Base-by-base conservation (phyloP, 37 sponge, comb jelly and placozoan species). In the Theonella swinhoei region DNA sequence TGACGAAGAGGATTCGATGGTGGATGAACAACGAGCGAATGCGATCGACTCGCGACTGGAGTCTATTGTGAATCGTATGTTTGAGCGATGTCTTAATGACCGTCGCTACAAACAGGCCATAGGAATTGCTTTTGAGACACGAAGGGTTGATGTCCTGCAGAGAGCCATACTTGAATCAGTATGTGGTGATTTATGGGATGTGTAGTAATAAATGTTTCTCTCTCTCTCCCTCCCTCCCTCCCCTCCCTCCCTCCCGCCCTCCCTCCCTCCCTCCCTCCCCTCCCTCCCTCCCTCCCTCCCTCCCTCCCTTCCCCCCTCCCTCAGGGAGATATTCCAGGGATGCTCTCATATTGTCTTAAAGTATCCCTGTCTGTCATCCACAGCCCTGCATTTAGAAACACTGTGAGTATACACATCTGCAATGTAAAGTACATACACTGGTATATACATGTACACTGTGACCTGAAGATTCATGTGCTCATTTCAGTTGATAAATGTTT, bases 81-180 rank as follows among this genome's bases (percentile, higher is more conserved):
- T 98, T 72, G 84, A 88, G 66, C 59, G 89, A 33, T 96, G 99
- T 78, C 88, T 98, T 63, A 82, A 72, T 40, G 95, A 96, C 61
- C 69, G 71, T 36, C 59, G 92, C 40, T 98, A 89, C 87, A 96
- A 98, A 59, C 94, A 94, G 77, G 99, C 99, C 14, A 85, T 91
- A 39, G 99, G 99, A 20, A 92, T 98, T 24, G 96, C 99, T 32
- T 84, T 98, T 38, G 99, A 98, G 66, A 89, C 96, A 1, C 73
- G 99, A 64, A 83, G 94, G 26, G 87, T 94, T 66, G 96, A 98
- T 75, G 68, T 98, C 29, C 81, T 98, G 58, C 78, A 96, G 68
- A 70, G 68, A 68, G 94, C 93, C 20, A 93, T 98, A 9, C 62
- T 30, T 25, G 80, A 92, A 80, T 82, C 97, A 39, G 97, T 94